Base-by-base conservation (phyloP, 2,888 invertebrate genomes). In the Octonoba sinensis region DNA sequence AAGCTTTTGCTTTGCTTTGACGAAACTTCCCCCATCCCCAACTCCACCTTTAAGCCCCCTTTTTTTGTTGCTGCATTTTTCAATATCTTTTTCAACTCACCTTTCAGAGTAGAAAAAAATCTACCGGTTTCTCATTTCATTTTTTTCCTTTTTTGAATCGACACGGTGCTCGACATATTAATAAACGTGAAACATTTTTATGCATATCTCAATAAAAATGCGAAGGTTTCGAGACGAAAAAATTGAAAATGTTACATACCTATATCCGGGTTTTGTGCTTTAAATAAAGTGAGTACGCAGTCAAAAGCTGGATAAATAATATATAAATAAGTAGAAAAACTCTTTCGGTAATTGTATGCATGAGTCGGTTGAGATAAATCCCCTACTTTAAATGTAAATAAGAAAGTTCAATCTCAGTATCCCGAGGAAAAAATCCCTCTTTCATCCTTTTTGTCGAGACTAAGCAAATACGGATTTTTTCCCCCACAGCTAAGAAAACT, bases 381-480 rank as follows among this genome's bases (percentile, higher is more conserved):
- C 56, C 70, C 67, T 69, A 77, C 76, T 77, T 77, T 77, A 77
- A 77, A 77, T 77, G 70, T 77, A 77, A 77, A 77, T 77, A 77
- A 69, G 76, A 77, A 77, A 70, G 76, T 70, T 77, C 76, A 77
- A 77, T 77, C 76, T 77, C 76, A 27, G 69, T 69, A 57, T 77
- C 36, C 66, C 44, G 22, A 66, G 66, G 59, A 51, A 59, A 49
- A 27, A 20, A 20, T 22, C n/a, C 54, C 36, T 36, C 36, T 11
- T 36, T 36, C 36, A 36, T 36, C 36, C 36, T 36, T 70, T 73
- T 56, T 70, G 69, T 70, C 27, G 76, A 70, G 70, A 62, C 76
- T 69, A 62, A 70, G 76, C 76, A 77, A 77, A 77, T 77, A 70
- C 59, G 54, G 60, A 62, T 69, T 69, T 76, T 76, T 73, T 65